A percentile compares a stretch with the other conserved stretches of the same genome.
These are phyloP conservation scores for Lycocorax pyrrhopterus DNA, from an alignment of 2,113 vertebrate species.

Conservation along the genomic window DNA sequence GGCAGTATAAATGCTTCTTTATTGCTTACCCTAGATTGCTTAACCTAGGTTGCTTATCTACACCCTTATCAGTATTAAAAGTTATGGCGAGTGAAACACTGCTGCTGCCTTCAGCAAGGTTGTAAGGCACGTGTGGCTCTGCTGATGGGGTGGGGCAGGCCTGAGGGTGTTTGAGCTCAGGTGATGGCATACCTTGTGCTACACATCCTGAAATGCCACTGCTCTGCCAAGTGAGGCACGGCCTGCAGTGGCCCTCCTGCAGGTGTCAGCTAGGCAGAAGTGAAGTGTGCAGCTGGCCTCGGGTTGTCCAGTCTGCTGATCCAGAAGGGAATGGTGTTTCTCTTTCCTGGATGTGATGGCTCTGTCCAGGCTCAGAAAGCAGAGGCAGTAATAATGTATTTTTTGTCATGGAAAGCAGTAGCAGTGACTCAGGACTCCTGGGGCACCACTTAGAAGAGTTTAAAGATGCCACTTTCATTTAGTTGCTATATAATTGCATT, in stretches of 20 bases:
- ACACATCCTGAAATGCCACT: rapidly evolving
- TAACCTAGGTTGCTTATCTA: too few relatives aligned
- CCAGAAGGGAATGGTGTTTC: background rate
- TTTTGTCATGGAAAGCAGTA: background rate
- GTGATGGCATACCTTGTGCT: background rate
- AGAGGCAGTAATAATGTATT: background rate
- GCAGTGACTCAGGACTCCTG: background rate
- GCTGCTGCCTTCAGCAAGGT: background rate
- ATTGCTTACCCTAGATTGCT: too few relatives aligned
- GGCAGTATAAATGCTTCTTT: background rate
- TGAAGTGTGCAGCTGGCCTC: background rate
- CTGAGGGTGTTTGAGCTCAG: background rate
- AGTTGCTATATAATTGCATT: background rate
- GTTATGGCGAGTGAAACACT: rapidly evolving
- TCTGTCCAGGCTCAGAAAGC: background rate
- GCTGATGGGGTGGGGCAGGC: background rate
- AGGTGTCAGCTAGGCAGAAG: background rate
- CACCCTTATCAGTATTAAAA: background rate
- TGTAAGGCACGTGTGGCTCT: background rate
- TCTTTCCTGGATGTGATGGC: background rate
- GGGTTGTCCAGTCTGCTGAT: background rate
- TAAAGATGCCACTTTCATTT: background rate
- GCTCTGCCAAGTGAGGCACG: too few relatives aligned
- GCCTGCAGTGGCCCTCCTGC: background rate
- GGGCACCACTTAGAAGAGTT: background rate